phyloP scores from a whole-genome alignment of 1,140 invertebrate species.

The Monochamus saltuarius region DNA sequence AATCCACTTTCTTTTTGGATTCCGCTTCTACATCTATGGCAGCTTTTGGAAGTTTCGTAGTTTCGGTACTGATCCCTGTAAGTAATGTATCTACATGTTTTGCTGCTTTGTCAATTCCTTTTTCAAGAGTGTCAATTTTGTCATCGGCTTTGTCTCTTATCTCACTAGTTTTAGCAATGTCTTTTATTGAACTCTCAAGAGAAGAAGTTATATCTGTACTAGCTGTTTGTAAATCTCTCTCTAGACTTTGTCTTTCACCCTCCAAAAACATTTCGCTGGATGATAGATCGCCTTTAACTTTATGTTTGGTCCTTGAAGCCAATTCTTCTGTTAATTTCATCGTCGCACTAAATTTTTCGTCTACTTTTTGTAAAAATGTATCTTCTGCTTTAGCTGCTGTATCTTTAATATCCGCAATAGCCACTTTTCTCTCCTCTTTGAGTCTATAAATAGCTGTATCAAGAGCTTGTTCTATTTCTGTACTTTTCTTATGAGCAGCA shows the following conservation, averaged over 20 bases:
- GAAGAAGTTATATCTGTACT: not conserved
- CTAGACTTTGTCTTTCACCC: not conserved
- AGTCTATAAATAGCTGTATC: too few relatives aligned
- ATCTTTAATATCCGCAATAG: not conserved
- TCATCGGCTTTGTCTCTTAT: constrained; percentile 6
- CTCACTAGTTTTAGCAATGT: not conserved
- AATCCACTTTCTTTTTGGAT: too few relatives aligned
- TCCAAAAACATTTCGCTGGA: not conserved
- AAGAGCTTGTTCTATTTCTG: too few relatives aligned
- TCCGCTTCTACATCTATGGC: too few relatives aligned
- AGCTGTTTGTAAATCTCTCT: constrained; percentile 5
- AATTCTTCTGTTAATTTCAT: constrained; percentile 26
- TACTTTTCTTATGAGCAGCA: too few relatives aligned
- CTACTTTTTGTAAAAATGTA: constrained; percentile 25
- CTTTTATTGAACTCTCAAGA: not conserved
- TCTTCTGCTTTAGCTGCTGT: constrained; percentile 5
- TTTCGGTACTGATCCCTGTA: too few relatives aligned
- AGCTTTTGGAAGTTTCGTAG: too few relatives aligned
- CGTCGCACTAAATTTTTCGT: constrained; percentile 29
- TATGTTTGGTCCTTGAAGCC: not conserved
- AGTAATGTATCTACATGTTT: constrained; percentile 5
- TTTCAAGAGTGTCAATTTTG: not conserved
- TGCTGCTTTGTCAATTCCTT: constrained; percentile 9
- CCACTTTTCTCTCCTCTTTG: too few relatives aligned
- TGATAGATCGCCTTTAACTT: not conserved